These are phyloP conservation scores for Magallana nippona DNA, from an alignment of 2,888 invertebrate species.

Conservation along the genomic window DNA sequence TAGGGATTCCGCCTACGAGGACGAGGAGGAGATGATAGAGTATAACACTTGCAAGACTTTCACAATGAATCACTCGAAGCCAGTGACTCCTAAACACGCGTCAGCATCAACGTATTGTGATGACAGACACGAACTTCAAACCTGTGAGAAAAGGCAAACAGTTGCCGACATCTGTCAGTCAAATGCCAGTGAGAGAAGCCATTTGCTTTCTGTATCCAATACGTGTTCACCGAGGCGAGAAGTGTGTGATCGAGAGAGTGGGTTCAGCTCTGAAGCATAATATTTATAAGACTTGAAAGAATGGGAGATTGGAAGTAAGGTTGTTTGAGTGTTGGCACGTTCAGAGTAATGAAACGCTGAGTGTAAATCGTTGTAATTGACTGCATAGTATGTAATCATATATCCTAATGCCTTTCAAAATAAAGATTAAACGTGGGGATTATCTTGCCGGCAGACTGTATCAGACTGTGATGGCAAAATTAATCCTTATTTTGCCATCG, in stretches of 20 bases:
- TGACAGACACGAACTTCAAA: conserved; percentile 18
- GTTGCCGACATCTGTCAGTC: conserved; percentile 35
- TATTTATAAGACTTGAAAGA: too few species aligned
- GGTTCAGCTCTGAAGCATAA: conserved; percentile 59
- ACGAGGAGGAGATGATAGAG: conserved; percentile 62
- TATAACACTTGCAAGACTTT: conserved; percentile 54
- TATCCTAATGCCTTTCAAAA: too few species aligned
- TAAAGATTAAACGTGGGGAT: too few species aligned
- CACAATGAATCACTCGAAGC: conserved; percentile 40
- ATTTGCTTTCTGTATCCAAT: neutral
- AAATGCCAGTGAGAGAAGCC: conserved; percentile 21
- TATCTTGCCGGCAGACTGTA: too few species aligned
- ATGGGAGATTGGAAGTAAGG: too few species aligned
- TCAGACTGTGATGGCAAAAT: too few species aligned
- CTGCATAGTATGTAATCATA: too few species aligned
- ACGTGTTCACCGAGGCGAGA: conserved; percentile 42
- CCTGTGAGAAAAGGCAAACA: conserved; percentile 41
- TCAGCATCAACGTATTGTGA: neutral
- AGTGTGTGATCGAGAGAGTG: conserved; percentile 65
- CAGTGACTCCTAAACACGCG: conserved; percentile 18
- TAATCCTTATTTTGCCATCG: too few species aligned
- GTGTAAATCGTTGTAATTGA: too few species aligned
- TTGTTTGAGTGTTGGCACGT: too few species aligned
- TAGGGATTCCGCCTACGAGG: conserved; percentile 62
- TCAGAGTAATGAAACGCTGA: too few species aligned